Evolutionary conservation across 1,140 invertebrate genomes (phyloP), one percentile per base, ranked within the genome.

Genomic region (Pachypsylla venusta): DNA sequence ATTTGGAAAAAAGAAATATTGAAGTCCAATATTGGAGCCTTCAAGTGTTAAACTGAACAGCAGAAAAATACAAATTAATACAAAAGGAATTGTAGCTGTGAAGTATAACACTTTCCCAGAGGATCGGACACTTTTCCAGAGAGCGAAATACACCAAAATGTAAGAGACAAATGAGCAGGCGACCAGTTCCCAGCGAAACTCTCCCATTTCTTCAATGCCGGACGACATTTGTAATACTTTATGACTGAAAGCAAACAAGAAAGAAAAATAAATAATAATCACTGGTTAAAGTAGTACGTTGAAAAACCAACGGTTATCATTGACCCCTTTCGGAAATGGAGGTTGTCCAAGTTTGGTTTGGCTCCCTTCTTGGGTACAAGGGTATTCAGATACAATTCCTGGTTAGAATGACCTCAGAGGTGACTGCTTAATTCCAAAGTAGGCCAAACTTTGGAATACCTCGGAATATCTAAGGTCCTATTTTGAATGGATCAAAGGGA

Each of bases 51-150:
- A 73, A 7, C 86, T 86, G 63, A 86, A 78, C 24, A 79, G 81
- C 55, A 91, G 77, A 64, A 92, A 86, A 30, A 87, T 81, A 62
- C 89, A 77, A 64, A 92, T 86, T 25, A 91, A 73, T 20, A 89
- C 67, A 69, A 89, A 91, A 2, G 89, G 89, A 57, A 91, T 75
- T 4, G 86, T 90, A 25, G 87, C 86, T 5, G 90, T 93, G 66
- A 93, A 81, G 71, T 93, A 93, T 54, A 90, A 80, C 25, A 88
- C 79, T 67, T 74, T 70, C 2, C 87, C 89, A 65, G 85, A 83
- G 48, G 86, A 89, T 68, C 86, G 85, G 58, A 92, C 89, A 57
- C 87, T 90, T 74, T 93, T 93, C 85, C 90, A 93, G 40, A 93
- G 81, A 53, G 87, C 88, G 70, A 94, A 91, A 73, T 93, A 94